Evolutionary conservation across 1,140 invertebrate genomes (phyloP), one percentile per base, ranked within the genome.

Genomic region (Zaprionus ornatus): DNA sequence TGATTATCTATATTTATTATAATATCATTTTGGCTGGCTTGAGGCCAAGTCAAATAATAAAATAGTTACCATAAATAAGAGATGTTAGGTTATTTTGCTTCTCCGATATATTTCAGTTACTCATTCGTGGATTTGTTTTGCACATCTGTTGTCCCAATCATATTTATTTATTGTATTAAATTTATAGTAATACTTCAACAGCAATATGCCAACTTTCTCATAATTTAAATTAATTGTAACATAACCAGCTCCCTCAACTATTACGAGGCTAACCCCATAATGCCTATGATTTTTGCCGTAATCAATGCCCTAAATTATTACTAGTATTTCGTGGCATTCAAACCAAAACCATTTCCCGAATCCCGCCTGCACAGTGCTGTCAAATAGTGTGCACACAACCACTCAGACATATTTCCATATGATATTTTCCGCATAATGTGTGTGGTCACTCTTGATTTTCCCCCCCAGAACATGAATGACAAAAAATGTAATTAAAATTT

Each of bases 401-500:
- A 50, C 45, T 13, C 12, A 13, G 19, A 4, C 45, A 23, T 50
- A 23, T 50, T 23, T 4, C 45, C 23, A 52, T 52, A 4, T 23
- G 1, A 52, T 21, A 27, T 55, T 55, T 17, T 4, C 29, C 55
- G 35, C 21, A 25, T 13, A 37, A 45, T 45, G 40, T 9, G n/a
- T 17, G 23, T 32, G 35, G 23, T 66, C 52, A 56, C 25, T 66
- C 15, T 35, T 59, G 17, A 50, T 45, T n/a, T 21, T 35, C 23
- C 9, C 23, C 9, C 13, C 59, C 6, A 1, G 40, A 32, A 56
- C 17, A 19, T 52, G 32, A 76, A 25, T 21, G 76, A 42, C 59
- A 82, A 76, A 79, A 74, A 76, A 70, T 64, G 72, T 74, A 85
- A 85, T 86, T 82, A 73, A 70, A 85, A 74, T 70, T 50, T 37